These are phyloP conservation scores for Poeciliopsis paucimaculata DNA, from an alignment of 2,797 vertebrate species.

Conservation along the genomic window DNA sequence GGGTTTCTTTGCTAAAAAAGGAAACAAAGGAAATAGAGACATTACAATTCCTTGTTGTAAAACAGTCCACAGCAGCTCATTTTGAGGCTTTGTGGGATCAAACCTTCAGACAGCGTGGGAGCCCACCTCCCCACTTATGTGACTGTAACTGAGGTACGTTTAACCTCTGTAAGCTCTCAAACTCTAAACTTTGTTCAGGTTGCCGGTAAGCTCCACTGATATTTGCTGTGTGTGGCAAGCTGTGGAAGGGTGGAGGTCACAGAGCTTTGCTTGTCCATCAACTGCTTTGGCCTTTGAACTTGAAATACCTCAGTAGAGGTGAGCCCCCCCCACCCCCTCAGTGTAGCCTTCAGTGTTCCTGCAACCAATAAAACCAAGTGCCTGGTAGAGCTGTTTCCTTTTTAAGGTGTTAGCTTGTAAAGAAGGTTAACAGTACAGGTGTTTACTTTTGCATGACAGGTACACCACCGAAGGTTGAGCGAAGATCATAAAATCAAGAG, in stretches of 20 bases:
- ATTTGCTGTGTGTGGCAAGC: conserved; percentile 46
- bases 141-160: conserved; percentile 56
- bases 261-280: conserved; percentile 48
- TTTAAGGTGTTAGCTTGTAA: conserved; percentile 78
- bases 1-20: conserved; percentile 22
- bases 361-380: conserved; percentile 74
- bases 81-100: conserved; percentile 27
- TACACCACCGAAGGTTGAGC: conserved; percentile 50
- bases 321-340: conserved; percentile 2
- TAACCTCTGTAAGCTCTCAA: conserved; percentile 52
- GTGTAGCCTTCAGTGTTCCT: conserved; percentile 49
- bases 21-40: conserved; percentile 28
- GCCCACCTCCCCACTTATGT: conserved; percentile 15
- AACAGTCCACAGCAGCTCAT: conserved; percentile 28
- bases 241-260: conserved; percentile 32
- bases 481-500: conserved; percentile 27
- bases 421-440: conserved; percentile 76
- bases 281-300: conserved; percentile 46
- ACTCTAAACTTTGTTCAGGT: conserved; percentile 50
- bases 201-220: conserved; percentile 57
- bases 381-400: conserved; percentile 70
- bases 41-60: conserved; percentile 25
- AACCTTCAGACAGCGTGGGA: conserved; percentile 28
- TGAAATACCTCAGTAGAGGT: conserved; percentile 50
- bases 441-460: conserved; percentile 79